Base-by-base conservation (phyloP, 2,888 invertebrate species). In the Xylota segnis region DNA sequence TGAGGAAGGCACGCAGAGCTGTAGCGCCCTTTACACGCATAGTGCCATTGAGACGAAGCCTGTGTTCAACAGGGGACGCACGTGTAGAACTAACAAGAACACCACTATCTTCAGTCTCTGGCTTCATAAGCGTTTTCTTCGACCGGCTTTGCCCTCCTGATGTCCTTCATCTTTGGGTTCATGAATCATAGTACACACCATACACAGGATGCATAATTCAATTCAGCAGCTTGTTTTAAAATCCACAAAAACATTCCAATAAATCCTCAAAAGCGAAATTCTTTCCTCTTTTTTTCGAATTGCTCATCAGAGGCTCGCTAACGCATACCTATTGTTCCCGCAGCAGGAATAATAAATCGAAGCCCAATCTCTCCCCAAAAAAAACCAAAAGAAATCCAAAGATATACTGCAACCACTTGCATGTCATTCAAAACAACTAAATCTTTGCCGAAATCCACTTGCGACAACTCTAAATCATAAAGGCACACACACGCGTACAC, bases 391-490 rank as follows among this genome's bases (percentile, higher is more conserved):
- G 29, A 37, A 58, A 4, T 2, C 43, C 9, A 40, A 43, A 2
- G 23, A 45, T 56, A 61, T 54, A 54, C 43, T 54, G 47, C 43
- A 61, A 16, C 59, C 50, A 43, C 61, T 47, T 75, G 68, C 43
- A 63, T 66, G 81, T 71, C 81, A 84, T 81, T 81, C 71, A 81
- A 63, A 65, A 79, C 47, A 68, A 83, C 74, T 81, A 86, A 82
- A 82, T 82, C 72, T 71, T 71, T 84, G 29, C 40, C 32, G 7
- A 47, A 61, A 76, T 76, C 66, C 76, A 72, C 65, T 82, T n/a
- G 59, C 61, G 82, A 82, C 86, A 86, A 72, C 76, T 66, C 66
- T 86, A 76, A 86, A 86, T 86, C 84, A 86, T 81, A 82, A 75
- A 75, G 43, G 6, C 23, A 70, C 47, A 61, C 50, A 75, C 37